Percentiles rank a stretch among this genome's conserved stretches.
phyloP scores from a whole-genome alignment of 2,888 invertebrate genomes.

The Chrysolina haemoptera region DNA sequence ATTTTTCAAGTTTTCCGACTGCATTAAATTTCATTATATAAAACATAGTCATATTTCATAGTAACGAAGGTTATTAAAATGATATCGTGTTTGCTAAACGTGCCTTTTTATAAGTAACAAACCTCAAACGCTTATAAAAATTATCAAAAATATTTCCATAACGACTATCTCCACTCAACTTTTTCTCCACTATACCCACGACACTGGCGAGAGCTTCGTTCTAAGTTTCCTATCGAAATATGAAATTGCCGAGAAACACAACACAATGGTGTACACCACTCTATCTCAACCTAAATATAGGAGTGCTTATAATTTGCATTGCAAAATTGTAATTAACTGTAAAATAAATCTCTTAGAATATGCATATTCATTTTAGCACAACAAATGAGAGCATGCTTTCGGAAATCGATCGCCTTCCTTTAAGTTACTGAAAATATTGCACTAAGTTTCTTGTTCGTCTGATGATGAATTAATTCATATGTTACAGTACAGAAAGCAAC shows the following conservation, averaged over 20 bases:
- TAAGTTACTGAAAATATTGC: neutral
- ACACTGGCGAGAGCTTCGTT: slow-evolving; percentile 35
- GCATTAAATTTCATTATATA: too few relatives aligned
- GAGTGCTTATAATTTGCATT: slow-evolving; percentile 65
- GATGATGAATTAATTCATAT: too few relatives aligned
- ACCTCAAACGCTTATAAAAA: too few relatives aligned
- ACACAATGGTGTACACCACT: slow-evolving; percentile 52
- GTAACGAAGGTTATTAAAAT: too few relatives aligned
- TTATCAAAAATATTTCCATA: too few relatives aligned
- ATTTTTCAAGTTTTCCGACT: too few relatives aligned
- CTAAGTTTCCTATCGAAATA: slow-evolving; percentile 54
- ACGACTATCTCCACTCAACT: too few relatives aligned
- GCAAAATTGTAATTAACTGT: slow-evolving; percentile 67
- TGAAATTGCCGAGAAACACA: slow-evolving; percentile 49
- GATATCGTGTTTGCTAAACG: too few relatives aligned
- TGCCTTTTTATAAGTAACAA: too few relatives aligned
- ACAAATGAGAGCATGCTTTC: slow-evolving; percentile 58
- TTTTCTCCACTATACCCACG: neutral
- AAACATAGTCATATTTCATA: too few relatives aligned
- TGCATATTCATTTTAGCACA: slow-evolving; percentile 64
- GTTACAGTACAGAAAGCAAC: too few relatives aligned
- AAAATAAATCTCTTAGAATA: slow-evolving; percentile 64
- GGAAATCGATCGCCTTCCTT: slow-evolving; percentile 56
- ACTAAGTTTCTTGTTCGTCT: neutral
- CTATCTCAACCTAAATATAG: slow-evolving; percentile 66